phyloP scores from a whole-genome alignment of 2,888 invertebrate species.

The Dolomedes plantarius region DNA sequence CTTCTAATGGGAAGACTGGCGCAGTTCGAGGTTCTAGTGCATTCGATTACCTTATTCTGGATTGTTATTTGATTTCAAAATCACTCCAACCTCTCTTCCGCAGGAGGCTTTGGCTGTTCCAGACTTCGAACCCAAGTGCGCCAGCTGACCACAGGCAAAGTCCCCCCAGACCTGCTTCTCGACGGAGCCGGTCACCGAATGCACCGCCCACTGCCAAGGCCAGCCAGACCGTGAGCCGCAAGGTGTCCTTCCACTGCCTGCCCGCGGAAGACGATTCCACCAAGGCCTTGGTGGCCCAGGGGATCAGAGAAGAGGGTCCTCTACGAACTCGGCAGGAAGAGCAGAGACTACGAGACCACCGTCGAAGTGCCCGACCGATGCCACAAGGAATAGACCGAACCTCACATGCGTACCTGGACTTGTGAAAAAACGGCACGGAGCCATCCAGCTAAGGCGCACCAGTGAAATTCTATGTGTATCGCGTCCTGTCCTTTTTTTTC shows the following conservation, averaged over 20 bases:
- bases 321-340: conserved; percentile 59
- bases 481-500: too few relatives aligned
- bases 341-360: conserved; percentile 45
- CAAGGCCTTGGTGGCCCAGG: conserved; percentile 24
- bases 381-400: conserved; percentile 4
- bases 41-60: too few relatives aligned
- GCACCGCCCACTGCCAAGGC: conserved; percentile 48
- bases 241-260: conserved; percentile 50
- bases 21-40: too few relatives aligned
- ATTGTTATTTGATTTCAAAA: too few relatives aligned
- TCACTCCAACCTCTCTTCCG: too few relatives aligned
- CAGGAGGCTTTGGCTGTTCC: conserved; percentile 62
- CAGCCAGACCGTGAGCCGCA: conserved; percentile 5
- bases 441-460: too few relatives aligned
- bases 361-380: conserved; percentile 60
- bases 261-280: conserved; percentile 60
- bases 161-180: conserved; percentile 61
- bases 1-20: too few relatives aligned
- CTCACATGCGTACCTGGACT: too few relatives aligned
- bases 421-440: too few relatives aligned
- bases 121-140: conserved; percentile 43
- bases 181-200: conserved; percentile 44
- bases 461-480: too few relatives aligned
- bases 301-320: conserved; percentile 40
- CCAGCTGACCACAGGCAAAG: conserved; percentile 40